Percentiles rank a stretch among this genome's conserved stretches.
These are phyloP conservation scores for Sceliomorpha sp. DNA, from an alignment of 2,888 invertebrate species.

Conservation along the genomic window DNA sequence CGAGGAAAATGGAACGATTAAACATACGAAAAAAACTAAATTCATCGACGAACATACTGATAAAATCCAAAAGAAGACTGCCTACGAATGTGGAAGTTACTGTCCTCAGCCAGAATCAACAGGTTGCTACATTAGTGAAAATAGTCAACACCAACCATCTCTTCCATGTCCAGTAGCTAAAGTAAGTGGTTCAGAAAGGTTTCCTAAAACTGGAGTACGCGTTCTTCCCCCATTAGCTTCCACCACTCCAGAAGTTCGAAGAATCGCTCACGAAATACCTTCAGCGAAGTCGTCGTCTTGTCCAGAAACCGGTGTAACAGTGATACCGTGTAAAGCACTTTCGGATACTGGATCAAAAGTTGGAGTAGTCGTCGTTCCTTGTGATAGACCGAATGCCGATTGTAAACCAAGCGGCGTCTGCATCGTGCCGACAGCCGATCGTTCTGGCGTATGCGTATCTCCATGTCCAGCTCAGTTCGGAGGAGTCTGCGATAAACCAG, in stretches of 20 bases:
- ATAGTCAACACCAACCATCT: slow-evolving; percentile 58
- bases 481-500: slow-evolving; percentile 57
- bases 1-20: slow-evolving; percentile 60
- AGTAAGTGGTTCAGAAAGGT: slow-evolving; percentile 63
- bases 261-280: slow-evolving; percentile 64
- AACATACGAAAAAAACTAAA: slow-evolving; percentile 58
- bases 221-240: slow-evolving; percentile 66
- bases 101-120: slow-evolving; percentile 28
- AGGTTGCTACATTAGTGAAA: slow-evolving; percentile 67
- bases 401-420: slow-evolving; percentile 70
- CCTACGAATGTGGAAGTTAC: slow-evolving; percentile 16
- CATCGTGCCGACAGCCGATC: slow-evolving; percentile 70
- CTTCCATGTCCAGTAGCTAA: slow-evolving; percentile 67
- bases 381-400: slow-evolving; percentile 59
- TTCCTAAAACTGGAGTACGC: slow-evolving; percentile 68
- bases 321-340: slow-evolving; percentile 72
- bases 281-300: slow-evolving; percentile 58
- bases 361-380: slow-evolving; percentile 75
- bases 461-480: slow-evolving; percentile 66
- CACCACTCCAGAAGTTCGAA: slow-evolving; percentile 64
- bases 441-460: slow-evolving; percentile 73
- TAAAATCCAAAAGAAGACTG: slow-evolving; percentile 58
- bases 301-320: slow-evolving; percentile 71
- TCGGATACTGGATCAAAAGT: slow-evolving; percentile 68
- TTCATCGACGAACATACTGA: slow-evolving; percentile 66